Conservation (phyloP, 2,888 invertebrate genomes). For the Chymomyza caudatula region DNA sequence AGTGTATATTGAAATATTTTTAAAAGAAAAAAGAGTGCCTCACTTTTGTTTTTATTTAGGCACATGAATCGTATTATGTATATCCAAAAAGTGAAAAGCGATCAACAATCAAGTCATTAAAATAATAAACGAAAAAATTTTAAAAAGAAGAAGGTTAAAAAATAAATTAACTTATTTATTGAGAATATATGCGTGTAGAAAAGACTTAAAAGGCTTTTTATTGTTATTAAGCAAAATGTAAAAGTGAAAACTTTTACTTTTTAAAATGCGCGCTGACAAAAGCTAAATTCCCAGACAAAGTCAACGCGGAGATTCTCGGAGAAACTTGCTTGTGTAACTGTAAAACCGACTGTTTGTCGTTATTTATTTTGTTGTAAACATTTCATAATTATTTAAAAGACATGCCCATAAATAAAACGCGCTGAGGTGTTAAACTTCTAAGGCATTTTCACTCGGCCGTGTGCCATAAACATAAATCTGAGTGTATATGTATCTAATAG, state of each 20-base stretch:
- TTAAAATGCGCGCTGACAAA: constrained; percentile 27
- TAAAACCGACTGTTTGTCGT: constrained; percentile 28
- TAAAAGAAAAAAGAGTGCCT: not conserved
- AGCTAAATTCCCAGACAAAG: constrained; percentile 19
- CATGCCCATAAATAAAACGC: constrained; percentile 9
- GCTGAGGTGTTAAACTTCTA: not conserved
- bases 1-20: constrained; percentile 20
- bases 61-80: constrained; percentile 49
- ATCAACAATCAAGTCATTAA: not conserved
- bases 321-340: constrained; percentile 35
- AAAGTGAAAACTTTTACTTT: constrained; percentile 70
- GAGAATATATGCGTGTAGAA: constrained; percentile 47
- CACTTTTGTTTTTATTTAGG: constrained; percentile 23
- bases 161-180: not conserved
- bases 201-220: constrained; percentile 6
- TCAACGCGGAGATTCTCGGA: constrained; percentile 41
- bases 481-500: not conserved
- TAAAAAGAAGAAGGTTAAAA: not conserved
- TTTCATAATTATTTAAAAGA: constrained; percentile 57
- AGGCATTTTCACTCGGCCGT: not conserved
- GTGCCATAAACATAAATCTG: constrained; percentile 32
- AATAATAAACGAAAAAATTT: not conserved
- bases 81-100: not conserved
- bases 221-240: constrained; percentile 15
- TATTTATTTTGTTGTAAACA: constrained; percentile 38